Percentiles rank a stretch among this genome's conserved stretches.
phyloP scores from a whole-genome alignment of 2,113 vertebrate genomes.

The Lepidothrix coronata region DNA sequence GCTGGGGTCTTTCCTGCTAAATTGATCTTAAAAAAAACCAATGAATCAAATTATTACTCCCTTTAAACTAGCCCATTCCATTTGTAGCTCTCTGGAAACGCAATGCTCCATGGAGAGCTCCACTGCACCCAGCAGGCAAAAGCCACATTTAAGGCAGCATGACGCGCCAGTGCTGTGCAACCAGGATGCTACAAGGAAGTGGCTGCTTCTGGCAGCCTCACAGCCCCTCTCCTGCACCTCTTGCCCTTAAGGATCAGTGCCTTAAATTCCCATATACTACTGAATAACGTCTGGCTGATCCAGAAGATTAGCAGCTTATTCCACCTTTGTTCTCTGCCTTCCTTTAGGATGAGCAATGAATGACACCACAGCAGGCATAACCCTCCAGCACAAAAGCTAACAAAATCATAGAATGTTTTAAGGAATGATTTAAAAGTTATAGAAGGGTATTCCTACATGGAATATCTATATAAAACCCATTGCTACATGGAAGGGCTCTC shows the following conservation, averaged over 20 bases:
- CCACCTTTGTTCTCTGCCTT: constrained; percentile 41
- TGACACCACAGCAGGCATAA: constrained; percentile 15
- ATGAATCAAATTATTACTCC: background rate
- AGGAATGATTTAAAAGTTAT: background rate
- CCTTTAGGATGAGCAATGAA: constrained; percentile 39
- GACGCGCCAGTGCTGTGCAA: background rate
- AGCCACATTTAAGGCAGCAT: background rate
- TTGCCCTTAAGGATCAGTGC: background rate
- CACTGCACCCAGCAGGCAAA: constrained; percentile 22
- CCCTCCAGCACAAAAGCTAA: background rate
- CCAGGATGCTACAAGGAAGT: background rate
- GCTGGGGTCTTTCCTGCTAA: background rate
- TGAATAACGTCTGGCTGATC: background rate
- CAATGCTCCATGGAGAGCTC: background rate
- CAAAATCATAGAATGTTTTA: constrained; percentile 1
- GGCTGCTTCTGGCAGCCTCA: background rate
- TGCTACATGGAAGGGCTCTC: background rate
- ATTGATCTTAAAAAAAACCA: background rate
- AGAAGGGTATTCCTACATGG: background rate
- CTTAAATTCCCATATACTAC: background rate
- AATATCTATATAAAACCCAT: background rate
- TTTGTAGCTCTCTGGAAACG: constrained; percentile 48
- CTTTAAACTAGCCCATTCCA: constrained; percentile 10
- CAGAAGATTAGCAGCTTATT: constrained; percentile 35
- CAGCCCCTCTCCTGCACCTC: background rate